A percentile compares a stretch with the other conserved stretches of the same genome.
Conservation (phyloP, 2,113 vertebrate species). For the rat (Rattus norvegicus) region DNA sequence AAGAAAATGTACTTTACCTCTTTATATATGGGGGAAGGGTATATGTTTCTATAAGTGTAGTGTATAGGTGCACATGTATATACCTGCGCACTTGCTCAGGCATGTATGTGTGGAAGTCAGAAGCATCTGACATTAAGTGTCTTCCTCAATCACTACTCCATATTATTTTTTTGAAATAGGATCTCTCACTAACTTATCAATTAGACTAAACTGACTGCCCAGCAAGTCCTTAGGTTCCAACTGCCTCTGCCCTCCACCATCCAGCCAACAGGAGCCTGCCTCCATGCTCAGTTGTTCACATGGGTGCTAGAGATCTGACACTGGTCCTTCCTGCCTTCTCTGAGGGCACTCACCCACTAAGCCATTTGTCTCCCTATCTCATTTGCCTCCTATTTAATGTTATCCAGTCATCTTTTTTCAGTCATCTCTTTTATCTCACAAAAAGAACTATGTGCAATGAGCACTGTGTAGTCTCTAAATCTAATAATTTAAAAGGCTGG, state of each 20-base stretch:
- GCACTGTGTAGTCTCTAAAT: slow-evolving; percentile 7
- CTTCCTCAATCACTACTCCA: not conserved
- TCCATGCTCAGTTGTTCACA: not conserved
- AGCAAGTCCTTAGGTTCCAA: not conserved
- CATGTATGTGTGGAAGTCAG: not conserved
- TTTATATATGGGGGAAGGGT: not conserved
- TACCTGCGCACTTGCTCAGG: too few relatives aligned
- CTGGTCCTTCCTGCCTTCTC: not conserved
- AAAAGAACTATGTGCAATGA: not conserved
- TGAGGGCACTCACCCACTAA: not conserved
- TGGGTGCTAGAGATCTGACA: not conserved
- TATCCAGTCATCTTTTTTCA: not conserved
- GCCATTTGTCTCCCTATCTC: not conserved
- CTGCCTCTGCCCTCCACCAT: not conserved
- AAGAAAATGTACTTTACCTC: not conserved
- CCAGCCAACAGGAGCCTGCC: not conserved
- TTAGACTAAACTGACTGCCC: not conserved
- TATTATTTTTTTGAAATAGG: not conserved
- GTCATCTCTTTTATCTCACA: not conserved
- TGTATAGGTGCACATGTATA: not conserved
- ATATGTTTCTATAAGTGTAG: not conserved
- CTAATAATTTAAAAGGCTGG: not conserved
- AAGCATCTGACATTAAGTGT: not conserved
- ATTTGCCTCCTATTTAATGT: not conserved
- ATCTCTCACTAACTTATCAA: not conserved